A percentile compares a stretch with the other conserved stretches of the same genome.
Evolutionary conservation across 2,797 vertebrate species (phyloP).

Genomic region (Sardinella longiceps): DNA sequence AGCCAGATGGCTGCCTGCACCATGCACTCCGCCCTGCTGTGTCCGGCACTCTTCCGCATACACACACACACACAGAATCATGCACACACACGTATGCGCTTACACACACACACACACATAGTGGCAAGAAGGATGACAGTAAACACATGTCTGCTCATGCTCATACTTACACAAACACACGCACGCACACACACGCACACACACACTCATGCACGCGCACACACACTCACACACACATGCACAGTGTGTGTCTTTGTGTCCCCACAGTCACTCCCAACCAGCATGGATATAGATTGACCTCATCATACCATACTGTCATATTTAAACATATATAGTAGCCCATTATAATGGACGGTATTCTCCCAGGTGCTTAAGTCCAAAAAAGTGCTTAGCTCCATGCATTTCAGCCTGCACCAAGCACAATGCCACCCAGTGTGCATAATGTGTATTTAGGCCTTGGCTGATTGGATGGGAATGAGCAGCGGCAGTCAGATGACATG

Average conservation of each 20-base stretch:
- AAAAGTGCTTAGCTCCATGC: no score
- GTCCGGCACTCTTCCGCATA: not conserved
- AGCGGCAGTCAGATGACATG: not conserved
- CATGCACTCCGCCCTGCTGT: not conserved
- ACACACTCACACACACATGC: not conserved
- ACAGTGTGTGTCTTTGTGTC: not conserved
- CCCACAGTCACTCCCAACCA: not conserved
- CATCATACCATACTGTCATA: not conserved
- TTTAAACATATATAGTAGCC: no score
- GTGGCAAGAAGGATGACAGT: not conserved
- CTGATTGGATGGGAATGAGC: not conserved
- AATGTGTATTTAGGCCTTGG: not conserved
- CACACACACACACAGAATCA: not conserved
- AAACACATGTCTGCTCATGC: slow-evolving; percentile 30
- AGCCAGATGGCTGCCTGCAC: slow-evolving; percentile 73
- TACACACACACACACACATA: not conserved
- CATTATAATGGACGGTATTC: no score
- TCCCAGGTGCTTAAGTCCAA: no score
- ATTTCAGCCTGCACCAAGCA: no score
- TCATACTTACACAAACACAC: slow-evolving; percentile 30
- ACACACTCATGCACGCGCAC: not conserved
- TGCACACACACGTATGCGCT: not conserved
- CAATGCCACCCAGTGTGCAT: not conserved
- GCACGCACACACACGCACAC: not conserved
- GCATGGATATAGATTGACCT: not conserved